phyloP scores from a whole-genome alignment of 2,888 invertebrate genomes.

The Ferrisia virgata region DNA sequence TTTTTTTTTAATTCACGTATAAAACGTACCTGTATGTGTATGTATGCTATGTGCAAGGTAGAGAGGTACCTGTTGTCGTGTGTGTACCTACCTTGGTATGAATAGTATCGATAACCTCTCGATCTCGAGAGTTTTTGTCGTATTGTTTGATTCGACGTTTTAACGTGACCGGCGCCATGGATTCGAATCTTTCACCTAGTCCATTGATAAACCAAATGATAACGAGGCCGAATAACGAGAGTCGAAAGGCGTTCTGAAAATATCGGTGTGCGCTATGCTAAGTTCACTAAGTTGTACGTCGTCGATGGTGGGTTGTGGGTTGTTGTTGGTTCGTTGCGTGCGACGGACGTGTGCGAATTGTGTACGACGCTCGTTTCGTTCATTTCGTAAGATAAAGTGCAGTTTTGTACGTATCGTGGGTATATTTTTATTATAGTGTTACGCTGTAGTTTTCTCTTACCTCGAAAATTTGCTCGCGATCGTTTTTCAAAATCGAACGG shows the following conservation, averaged over 20 bases:
- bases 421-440: too few relatives aligned
- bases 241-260: slow-evolving; percentile 33
- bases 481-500: slow-evolving; percentile 38
- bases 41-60: too few relatives aligned
- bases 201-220: slow-evolving; percentile 40
- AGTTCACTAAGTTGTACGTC: too few relatives aligned
- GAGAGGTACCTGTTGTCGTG: background rate
- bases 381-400: too few relatives aligned
- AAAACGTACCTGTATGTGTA: too few relatives aligned
- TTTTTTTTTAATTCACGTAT: too few relatives aligned
- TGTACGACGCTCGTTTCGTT: too few relatives aligned
- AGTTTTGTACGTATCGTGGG: background rate
- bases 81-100: slow-evolving; percentile 1
- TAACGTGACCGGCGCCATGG: slow-evolving; percentile 19
- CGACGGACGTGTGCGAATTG: too few relatives aligned
- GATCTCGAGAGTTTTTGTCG: slow-evolving; percentile 5
- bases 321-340: too few relatives aligned
- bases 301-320: too few relatives aligned
- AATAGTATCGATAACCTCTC: background rate
- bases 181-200: slow-evolving; percentile 30
- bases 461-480: slow-evolving; percentile 43
- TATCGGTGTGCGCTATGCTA: background rate
- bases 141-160: slow-evolving; percentile 41
- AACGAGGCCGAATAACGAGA: slow-evolving; percentile 34
- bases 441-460: background rate